A percentile compares a stretch with the other conserved stretches of the same genome.
phyloP scores from a whole-genome alignment of 2,888 invertebrate genomes.

The Malthinus flaveolus region DNA sequence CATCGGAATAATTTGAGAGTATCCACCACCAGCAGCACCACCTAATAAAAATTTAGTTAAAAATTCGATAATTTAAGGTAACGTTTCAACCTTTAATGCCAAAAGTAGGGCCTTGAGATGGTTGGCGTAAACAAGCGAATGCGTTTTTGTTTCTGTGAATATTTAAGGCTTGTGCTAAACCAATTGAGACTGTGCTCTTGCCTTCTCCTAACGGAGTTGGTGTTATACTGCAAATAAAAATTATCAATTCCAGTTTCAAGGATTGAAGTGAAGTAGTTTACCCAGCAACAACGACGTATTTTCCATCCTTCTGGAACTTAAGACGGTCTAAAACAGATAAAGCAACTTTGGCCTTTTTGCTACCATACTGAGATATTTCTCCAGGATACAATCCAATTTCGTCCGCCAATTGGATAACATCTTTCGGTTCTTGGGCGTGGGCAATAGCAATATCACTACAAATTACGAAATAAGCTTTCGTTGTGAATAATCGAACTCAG shows the following conservation, averaged over 20 bases:
- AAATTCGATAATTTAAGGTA: not conserved
- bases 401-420: slow-evolving; percentile 72
- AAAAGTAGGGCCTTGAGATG: slow-evolving; percentile 98
- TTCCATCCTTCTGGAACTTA: slow-evolving; percentile 70
- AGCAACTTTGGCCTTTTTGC: slow-evolving; percentile 92
- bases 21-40: slow-evolving; percentile 98
- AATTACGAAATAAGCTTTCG: not conserved
- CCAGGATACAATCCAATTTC: slow-evolving; percentile 81
- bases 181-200: slow-evolving; percentile 94
- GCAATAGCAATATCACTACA: slow-evolving; percentile 88
- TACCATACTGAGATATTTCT: slow-evolving; percentile 90
- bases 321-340: slow-evolving; percentile 79
- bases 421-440: slow-evolving; percentile 84
- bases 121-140: slow-evolving; percentile 93
- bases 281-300: slow-evolving; percentile 95
- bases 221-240: slow-evolving; percentile 74
- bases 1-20: slow-evolving; percentile 97
- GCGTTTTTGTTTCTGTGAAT: slow-evolving; percentile 84
- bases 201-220: slow-evolving; percentile 99
- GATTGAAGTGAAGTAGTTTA: slow-evolving; percentile 50
- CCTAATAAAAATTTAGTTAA: slow-evolving; percentile 53
- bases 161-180: slow-evolving; percentile 88
- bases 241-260: not conserved
- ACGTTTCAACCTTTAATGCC: slow-evolving; percentile 78
- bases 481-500: not conserved